phyloP scores from a whole-genome alignment of 2,113 vertebrate genomes.

The Casuarius casuarius region DNA sequence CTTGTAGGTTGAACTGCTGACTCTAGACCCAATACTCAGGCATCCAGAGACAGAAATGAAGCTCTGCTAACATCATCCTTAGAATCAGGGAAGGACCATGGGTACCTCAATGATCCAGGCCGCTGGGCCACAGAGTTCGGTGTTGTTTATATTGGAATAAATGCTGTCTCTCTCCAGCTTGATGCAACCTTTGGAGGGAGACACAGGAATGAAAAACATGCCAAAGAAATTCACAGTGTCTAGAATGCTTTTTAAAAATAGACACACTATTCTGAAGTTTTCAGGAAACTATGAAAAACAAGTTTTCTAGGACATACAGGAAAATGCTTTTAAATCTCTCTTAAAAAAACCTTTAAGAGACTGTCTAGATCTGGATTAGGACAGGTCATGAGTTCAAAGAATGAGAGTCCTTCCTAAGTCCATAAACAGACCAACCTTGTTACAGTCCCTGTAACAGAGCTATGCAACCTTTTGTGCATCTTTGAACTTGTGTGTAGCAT shows the following conservation, averaged over 20 bases:
- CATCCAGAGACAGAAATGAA: not conserved
- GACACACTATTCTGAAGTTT: not conserved
- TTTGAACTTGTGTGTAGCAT: fast-evolving
- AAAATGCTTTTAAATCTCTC: not conserved
- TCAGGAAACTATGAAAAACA: not conserved
- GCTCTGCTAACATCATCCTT: not conserved
- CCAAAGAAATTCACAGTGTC: not conserved
- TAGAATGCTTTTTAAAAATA: not conserved
- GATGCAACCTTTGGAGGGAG: not conserved
- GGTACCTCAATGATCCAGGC: fast-evolving
- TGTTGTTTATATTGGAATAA: not conserved
- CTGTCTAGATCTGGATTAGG: not conserved
- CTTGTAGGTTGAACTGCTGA: not conserved
- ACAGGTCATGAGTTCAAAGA: not conserved
- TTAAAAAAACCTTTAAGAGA: not conserved
- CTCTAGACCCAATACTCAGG: not conserved
- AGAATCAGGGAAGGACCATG: not conserved
- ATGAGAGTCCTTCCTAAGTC: not conserved
- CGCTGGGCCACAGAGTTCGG: not conserved
- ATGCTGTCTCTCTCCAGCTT: not conserved
- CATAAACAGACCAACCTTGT: not conserved
- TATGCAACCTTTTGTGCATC: no score
- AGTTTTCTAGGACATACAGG: not conserved
- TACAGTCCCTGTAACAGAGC: not conserved
- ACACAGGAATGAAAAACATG: not conserved